Conservation (phyloP, 2,113 vertebrate species). For the Orycteropus afer region DNA sequence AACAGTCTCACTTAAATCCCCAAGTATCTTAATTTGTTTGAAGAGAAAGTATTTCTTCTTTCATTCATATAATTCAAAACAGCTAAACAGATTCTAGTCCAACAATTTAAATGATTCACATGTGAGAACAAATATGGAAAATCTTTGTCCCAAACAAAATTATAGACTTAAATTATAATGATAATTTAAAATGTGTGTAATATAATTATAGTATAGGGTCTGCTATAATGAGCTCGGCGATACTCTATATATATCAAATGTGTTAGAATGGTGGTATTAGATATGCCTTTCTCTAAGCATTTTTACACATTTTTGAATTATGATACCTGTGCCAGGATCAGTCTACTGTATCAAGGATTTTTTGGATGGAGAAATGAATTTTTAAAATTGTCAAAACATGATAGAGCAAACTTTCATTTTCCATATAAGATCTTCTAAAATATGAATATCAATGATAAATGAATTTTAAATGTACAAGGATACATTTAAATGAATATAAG, state of each 20-base stretch:
- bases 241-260: slow-evolving; percentile 86
- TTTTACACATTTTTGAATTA: slow-evolving; percentile 88
- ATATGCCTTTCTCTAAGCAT: slow-evolving; percentile 86
- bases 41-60: slow-evolving; percentile 79
- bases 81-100: slow-evolving; percentile 80
- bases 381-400: slow-evolving; percentile 90
- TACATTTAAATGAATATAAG: slow-evolving; percentile 59
- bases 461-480: slow-evolving; percentile 85
- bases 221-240: slow-evolving; percentile 76
- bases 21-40: slow-evolving; percentile 80
- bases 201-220: slow-evolving; percentile 81
- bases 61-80: slow-evolving; percentile 83
- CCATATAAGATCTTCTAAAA: slow-evolving; percentile 85
- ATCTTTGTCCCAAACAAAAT: slow-evolving; percentile 82
- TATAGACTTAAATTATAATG: slow-evolving; percentile 82
- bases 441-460: slow-evolving; percentile 88
- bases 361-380: slow-evolving; percentile 88
- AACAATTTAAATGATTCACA: slow-evolving; percentile 82
- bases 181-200: slow-evolving; percentile 84
- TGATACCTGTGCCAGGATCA: slow-evolving; percentile 86
- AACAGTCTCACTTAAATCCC: slow-evolving; percentile 67
- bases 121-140: slow-evolving; percentile 83
- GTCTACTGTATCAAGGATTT: slow-evolving; percentile 88
- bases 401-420: slow-evolving; percentile 89
- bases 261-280: slow-evolving; percentile 86